These are phyloP conservation scores for Microplitis demolitor DNA, from an alignment of 1,140 invertebrate species.

Conservation along the genomic window DNA sequence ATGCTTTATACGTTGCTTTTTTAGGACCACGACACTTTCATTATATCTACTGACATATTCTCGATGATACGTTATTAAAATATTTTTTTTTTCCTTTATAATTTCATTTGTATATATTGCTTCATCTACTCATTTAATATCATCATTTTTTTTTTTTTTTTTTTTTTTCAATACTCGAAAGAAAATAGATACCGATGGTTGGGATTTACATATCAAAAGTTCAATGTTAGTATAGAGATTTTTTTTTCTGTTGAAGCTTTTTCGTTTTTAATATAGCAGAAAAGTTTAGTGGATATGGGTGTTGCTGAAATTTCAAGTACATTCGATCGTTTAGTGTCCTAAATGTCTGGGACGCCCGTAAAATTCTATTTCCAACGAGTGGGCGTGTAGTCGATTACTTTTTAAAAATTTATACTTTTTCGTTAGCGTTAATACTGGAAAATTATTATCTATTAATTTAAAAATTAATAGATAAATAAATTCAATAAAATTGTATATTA, in stretches of 20 bases:
- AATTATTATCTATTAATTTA: no score
- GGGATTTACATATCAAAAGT: no score
- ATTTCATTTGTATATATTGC: no score
- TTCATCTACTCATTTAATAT: no score
- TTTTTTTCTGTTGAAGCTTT: background rate
- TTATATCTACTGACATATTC: background rate
- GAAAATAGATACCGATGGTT: no score
- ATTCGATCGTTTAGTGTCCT: background rate
- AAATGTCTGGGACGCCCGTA: slow-evolving; percentile 1
- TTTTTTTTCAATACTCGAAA: no score
- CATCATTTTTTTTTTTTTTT: no score
- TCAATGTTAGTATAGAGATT: no score
- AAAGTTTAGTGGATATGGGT: background rate
- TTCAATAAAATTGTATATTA: no score
- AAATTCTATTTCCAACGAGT: background rate
- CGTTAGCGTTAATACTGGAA: background rate
- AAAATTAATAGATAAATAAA: no score
- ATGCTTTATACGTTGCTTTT: background rate
- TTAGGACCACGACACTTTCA: background rate
- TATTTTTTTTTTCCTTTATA: no score
- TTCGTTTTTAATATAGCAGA: background rate
- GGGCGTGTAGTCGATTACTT: background rate
- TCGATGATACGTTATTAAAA: no score
- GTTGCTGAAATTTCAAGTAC: background rate
- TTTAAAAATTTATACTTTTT: background rate